Percentiles rank a stretch among this genome's conserved stretches.
Conservation (phyloP, 1,140 invertebrate genomes). For the Armadillidium nasatum region DNA sequence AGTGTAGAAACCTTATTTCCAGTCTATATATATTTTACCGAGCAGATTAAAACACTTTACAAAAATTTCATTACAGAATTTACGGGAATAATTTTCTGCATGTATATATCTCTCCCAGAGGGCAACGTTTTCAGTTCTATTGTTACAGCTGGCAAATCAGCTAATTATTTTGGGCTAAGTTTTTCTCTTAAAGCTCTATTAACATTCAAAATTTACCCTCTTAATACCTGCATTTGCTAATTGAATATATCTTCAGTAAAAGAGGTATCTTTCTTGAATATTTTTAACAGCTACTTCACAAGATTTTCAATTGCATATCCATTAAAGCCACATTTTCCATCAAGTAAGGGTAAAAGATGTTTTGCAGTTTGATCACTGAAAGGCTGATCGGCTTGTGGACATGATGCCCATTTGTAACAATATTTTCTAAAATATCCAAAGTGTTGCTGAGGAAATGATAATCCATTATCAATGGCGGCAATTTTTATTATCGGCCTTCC, state of each 20-base stretch:
- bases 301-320: neutral
- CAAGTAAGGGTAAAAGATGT: slow-evolving; percentile 7
- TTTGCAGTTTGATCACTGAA: slow-evolving; percentile 12
- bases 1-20: too few species aligned
- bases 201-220: slow-evolving; percentile 21
- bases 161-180: neutral
- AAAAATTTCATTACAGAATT: neutral
- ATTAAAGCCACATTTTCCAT: slow-evolving; percentile 18
- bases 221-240: neutral
- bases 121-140: neutral
- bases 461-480: slow-evolving; percentile 23
- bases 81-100: neutral
- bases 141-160: neutral
- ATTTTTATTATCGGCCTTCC: slow-evolving; percentile 6
- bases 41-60: neutral
- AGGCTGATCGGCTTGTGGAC: neutral
- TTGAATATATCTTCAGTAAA: slow-evolving; percentile 13
- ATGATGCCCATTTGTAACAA: slow-evolving; percentile 18
- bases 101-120: neutral
- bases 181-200: slow-evolving; percentile 16
- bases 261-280: slow-evolving; percentile 12
- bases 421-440: slow-evolving; percentile 24
- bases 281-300: neutral
- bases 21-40: too few species aligned
- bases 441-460: slow-evolving; percentile 14